Evolutionary conservation across 2,888 invertebrate species (phyloP).

Genomic region (Homarus gammarus): DNA sequence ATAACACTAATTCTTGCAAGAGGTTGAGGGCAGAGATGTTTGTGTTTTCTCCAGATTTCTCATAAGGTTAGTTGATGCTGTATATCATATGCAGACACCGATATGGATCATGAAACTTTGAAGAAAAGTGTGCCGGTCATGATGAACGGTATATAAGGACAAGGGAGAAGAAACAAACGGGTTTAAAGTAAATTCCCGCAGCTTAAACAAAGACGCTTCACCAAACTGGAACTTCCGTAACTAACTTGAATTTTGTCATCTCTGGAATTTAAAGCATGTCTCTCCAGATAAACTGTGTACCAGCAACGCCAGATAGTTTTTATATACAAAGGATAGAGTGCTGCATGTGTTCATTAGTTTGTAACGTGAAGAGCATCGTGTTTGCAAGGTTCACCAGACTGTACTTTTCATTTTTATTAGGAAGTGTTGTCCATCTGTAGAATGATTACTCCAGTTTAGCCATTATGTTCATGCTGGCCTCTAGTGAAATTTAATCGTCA

Average conservation of each 20-base stretch:
- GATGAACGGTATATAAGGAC: background rate
- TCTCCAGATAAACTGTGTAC: background rate
- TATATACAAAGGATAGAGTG: background rate
- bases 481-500: too few species aligned
- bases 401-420: too few species aligned
- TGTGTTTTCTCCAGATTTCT: slow-evolving; percentile 29
- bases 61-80: slow-evolving; percentile 15
- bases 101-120: background rate
- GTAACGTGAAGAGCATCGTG: too few species aligned
- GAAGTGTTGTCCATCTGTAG: too few species aligned
- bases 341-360: too few species aligned
- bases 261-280: slow-evolving; percentile 9
- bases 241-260: background rate
- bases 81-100: background rate
- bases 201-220: background rate
- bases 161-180: background rate
- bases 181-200: background rate
- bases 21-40: slow-evolving; percentile 27
- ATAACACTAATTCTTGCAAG: slow-evolving; percentile 47
- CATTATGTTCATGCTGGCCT: too few species aligned
- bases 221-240: background rate
- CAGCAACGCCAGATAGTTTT: background rate
- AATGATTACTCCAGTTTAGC: too few species aligned
- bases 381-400: too few species aligned
- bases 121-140: background rate